Evolutionary conservation across 2,797 vertebrate genomes (phyloP), one percentile per base, ranked within the genome.

Genomic region (Buphagus erythrorhynchus): DNA sequence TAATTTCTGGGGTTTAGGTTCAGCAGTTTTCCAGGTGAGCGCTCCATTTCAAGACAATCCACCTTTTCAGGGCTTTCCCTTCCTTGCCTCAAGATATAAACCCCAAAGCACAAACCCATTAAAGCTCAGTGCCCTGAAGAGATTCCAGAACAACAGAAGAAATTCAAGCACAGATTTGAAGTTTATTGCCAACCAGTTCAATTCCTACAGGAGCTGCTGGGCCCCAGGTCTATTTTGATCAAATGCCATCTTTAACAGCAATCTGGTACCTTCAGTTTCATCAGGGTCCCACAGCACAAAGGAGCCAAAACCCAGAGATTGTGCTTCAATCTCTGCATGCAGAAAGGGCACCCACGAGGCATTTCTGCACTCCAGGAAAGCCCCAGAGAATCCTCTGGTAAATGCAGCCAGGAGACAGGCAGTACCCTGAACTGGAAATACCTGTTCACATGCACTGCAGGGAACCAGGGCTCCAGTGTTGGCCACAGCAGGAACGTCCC

Each of bases 391-490:
- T 3, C 7, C 21, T 17, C 36, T 38, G 36, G 35, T 16, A 25
- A 62, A 17, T 0, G 9, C 26, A 91, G 57, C 35, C 28, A 54
- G 42, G 36, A 74, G 7, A 16, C 0, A 49, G 6, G 7, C 33
- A 54, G 11, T 3, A 22, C 46, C 58, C 73, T 49, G n/a, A 17
- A 10, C 49, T 52, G 83, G 38, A 58, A 88, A 68, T 3, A n/a
- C 1, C 42, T 4, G 0, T 22, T 42, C 9, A 29, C 7, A 2
- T 0, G 11, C 35, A 31, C 49, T 38, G 63, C 43, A 55, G 46
- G 58, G 22, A 68, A 6, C 45, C 31, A 51, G 36, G 46, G 35
- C 46, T 35, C 1, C 67, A 26, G 46, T 0, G 0, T 2, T 46
- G 59, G 43, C 35, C 33, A 54, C 9, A 46, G 35, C 7, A 67